Base-by-base conservation (phyloP, 2,797 vertebrate species). In the Mallotus villosus region DNA sequence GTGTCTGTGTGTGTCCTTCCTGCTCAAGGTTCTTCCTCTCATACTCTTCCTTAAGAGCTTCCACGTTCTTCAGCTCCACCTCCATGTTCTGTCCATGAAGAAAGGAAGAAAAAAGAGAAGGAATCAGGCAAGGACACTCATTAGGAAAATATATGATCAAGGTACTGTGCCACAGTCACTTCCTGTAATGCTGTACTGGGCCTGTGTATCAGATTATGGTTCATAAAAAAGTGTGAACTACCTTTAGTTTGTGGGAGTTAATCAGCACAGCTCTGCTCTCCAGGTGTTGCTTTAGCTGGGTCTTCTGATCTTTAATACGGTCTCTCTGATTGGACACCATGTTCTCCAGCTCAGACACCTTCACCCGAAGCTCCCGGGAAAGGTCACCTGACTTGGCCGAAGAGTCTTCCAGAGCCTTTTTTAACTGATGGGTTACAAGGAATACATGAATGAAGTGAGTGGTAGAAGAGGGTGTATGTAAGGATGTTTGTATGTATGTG, bases 1-100 rank as follows among this genome's bases (percentile, higher is more conserved):
- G 21, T 17, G 27, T 34, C n/a, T 34, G 55, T 12, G 27, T 24
- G 21, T 17, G 27, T 41, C 6, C 76, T 75, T 93, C 89, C 86
- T 90, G 91, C 62, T 92, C 86, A 1, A 83, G 83, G 74, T 90
- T 90, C 27, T 89, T 91, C 74, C 87, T 92, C 77, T 90, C 84
- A 78, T 88, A 87, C 5, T 88, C 77, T 21, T 89, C 82, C 80
- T 90, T 89, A 24, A 88, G 78, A 55, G 81, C 70, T 76, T 93
- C 86, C 83, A 86, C 84, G 59, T 84, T 82, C 77, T 78, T 88
- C 68, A 92, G 73, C 71, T 93, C 85, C 63, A 63, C 76, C 81
- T 92, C 89, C 79, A 87, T 82, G 74, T 92, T 88, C 92, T 94
- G 75, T 29, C 9, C n/a, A 19, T n/a, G 16, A 7, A 17, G 21